Percentiles rank a stretch among this genome's conserved stretches.
Evolutionary conservation across 2,797 vertebrate species (phyloP).

Genomic region (Pseudotriccus pelzelni): DNA sequence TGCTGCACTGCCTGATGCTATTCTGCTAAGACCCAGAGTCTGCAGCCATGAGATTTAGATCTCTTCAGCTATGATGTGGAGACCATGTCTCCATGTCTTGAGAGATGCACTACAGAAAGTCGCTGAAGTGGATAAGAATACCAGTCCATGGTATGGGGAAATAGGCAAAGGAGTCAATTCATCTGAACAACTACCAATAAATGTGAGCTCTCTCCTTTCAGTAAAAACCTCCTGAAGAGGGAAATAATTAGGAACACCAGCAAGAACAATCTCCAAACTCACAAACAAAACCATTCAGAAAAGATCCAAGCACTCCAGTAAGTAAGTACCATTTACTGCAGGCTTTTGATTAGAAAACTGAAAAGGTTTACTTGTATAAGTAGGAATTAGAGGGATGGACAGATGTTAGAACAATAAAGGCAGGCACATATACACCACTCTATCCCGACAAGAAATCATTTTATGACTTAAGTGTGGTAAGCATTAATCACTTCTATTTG

Average conservation of each 20-base stretch:
- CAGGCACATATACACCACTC: not conserved
- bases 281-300: not conserved
- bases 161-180: not conserved
- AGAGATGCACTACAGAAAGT: not conserved
- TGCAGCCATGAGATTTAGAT: not conserved
- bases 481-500: not conserved
- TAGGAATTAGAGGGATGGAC: not conserved
- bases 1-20: not conserved
- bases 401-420: slow-evolving; percentile 4
- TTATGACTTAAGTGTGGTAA: not conserved
- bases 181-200: not conserved
- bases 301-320: not conserved
- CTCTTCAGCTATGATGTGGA: accelerated
- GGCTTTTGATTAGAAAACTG: not conserved
- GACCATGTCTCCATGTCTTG: not conserved
- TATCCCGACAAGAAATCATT: not conserved
- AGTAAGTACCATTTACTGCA: not conserved
- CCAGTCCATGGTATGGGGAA: not conserved
- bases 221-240: not conserved
- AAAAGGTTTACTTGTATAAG: not conserved
- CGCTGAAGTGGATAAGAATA: not conserved
- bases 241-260: not conserved
- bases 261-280: not conserved
- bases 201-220: not conserved
- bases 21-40: not conserved